Base-by-base conservation (phyloP, 2,888 invertebrate genomes). In the Ectropis crepuscularia region DNA sequence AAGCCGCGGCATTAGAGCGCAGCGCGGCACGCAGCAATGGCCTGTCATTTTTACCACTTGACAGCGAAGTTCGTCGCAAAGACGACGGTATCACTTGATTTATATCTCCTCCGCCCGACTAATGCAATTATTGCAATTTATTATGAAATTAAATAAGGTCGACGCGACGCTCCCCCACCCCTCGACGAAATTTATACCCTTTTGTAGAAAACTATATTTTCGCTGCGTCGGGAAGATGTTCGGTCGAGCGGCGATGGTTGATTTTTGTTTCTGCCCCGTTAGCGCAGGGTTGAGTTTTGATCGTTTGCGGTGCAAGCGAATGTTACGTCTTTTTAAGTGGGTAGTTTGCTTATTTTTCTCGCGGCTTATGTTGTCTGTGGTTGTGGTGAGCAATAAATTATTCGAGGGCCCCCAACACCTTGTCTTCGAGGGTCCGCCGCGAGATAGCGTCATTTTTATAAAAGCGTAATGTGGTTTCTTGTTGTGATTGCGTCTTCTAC, bases 71-170 rank as follows among this genome's bases (percentile, higher is more conserved):
- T 78, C 70, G 76, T 77, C 71, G 75, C 71, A 72, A 76, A 78
- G 76, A 78, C 70, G 71, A 73, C 68, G 70, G 74, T 72, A 75
- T 76, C 85, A 78, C 79, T 82, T 87, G 88, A 90, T 90, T 90
- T 89, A 90, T 88, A 82, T 80, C 78, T 76, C 74, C 78, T 77
- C 76, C 76, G 78, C 81, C 77, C 80, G 77, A 77, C 84, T 89
- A 89, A 91, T 88, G 91, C 87, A 92, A 91, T 91, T 89, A 92
- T 89, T 88, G 87, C 90, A 90, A 92, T 92, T 92, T 91, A 92
- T 89, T 88, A 88, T 87, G 85, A 92, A 90, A 90, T 92, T 91
- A 91, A 89, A 90, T 90, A 89, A 89, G 84, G 86, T 83, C 84
- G 86, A 83, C 85, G 81, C 85, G 81, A 79, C 83, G 78, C 78